Evolutionary conservation across 1,140 invertebrate genomes (phyloP).

Genomic region (Drosophila biarmipes): DNA sequence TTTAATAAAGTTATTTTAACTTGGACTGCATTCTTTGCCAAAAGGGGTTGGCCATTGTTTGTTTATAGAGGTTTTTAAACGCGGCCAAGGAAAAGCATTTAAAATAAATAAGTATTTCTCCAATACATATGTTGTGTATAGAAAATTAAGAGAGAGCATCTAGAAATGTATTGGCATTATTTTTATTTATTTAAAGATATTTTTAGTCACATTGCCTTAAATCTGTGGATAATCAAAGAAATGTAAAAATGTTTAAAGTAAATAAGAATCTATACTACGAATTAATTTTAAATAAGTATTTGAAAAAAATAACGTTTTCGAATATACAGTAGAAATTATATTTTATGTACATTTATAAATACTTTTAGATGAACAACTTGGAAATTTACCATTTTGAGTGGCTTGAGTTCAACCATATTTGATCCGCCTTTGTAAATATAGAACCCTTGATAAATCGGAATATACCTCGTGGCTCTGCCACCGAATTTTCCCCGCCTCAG

Average conservation of each 20-base stretch:
- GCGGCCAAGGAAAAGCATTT: background rate
- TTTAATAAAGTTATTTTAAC: slow-evolving; percentile 33
- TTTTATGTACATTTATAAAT: background rate
- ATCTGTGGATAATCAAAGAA: no score
- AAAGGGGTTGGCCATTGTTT: background rate
- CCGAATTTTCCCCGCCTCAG: slow-evolving; percentile 1
- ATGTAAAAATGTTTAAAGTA: no score
- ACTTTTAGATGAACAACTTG: background rate
- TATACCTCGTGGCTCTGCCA: background rate
- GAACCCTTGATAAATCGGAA: background rate
- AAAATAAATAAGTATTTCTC: no score
- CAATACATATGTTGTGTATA: no score
- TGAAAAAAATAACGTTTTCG: no score
- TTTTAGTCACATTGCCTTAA: no score
- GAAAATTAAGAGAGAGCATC: no score
- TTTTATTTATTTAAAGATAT: no score
- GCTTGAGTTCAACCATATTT: background rate
- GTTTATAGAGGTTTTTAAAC: background rate
- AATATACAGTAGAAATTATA: no score
- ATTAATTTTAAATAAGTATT: no score
- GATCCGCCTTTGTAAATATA: background rate
- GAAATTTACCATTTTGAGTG: background rate
- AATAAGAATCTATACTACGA: no score
- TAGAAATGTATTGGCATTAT: no score
- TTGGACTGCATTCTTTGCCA: background rate